Conservation (phyloP, 2,113 vertebrate species). For the Prolemur simus region DNA sequence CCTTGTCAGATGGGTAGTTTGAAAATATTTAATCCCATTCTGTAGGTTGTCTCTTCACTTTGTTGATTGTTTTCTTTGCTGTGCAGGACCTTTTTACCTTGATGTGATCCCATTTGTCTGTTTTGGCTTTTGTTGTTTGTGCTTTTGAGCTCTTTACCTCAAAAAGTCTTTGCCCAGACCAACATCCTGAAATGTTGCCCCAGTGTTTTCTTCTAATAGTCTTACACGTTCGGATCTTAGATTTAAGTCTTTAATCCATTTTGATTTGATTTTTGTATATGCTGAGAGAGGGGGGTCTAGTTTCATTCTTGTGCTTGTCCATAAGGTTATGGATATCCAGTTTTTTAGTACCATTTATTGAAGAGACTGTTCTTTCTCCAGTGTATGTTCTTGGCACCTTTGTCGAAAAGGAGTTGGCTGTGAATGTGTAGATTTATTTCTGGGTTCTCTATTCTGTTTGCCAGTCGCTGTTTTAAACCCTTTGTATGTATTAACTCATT, state of each 20-base stretch:
- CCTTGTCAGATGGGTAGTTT: neutral
- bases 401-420: neutral
- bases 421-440: neutral
- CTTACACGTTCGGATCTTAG: neutral
- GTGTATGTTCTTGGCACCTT: neutral
- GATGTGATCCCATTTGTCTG: neutral
- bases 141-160: neutral
- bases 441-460: neutral
- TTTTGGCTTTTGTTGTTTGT: neutral
- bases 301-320: neutral
- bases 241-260: neutral
- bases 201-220: neutral
- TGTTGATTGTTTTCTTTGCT: neutral
- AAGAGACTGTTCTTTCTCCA: neutral
- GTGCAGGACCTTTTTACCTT: neutral
- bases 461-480: neutral
- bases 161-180: neutral
- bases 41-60: neutral
- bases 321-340: neutral
- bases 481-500: neutral
- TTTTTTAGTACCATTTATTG: neutral
- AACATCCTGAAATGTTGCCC: neutral
- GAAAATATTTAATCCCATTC: neutral
- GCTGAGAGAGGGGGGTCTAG: neutral
- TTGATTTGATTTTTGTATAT: neutral